Base-by-base conservation (phyloP, 1,140 invertebrate species). In the Harlomillsia oculata region DNA sequence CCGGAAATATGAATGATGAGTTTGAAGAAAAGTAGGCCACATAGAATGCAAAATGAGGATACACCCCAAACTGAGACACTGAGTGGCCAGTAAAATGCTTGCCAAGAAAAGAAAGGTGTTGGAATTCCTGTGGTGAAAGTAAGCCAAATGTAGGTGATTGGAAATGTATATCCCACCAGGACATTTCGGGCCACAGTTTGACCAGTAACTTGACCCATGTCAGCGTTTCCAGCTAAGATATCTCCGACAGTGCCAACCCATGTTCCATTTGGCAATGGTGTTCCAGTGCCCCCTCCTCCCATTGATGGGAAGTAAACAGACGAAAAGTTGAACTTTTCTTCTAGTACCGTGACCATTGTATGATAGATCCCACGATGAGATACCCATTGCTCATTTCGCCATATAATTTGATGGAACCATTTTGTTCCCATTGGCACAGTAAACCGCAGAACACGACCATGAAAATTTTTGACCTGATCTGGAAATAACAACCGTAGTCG, bases 71-170 rank as follows among this genome's bases (percentile, higher is more conserved):
- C 34, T 20, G 11, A 11, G n/a, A 39, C 5, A 2, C n/a, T 16
- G 13, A 62, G 39, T 6, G 60, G 60, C 37, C 56, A 50, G 25
- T 29, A 52, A 25, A 65, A 53, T 1, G 61, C 34, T 41, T 55
- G 43, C 60, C 63, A 62, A 8, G 53, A 37, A 26, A 25, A 45
- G 20, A 34, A 30, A n/a, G 44, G 13, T 26, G 16, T 18, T 0
- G 63, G 59, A 20, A 16, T 37, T 29, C 50, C 60, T 2, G 56
- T 59, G 6, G 49, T 45, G 43, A 63, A 65, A 13, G 52, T 63
- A 0, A 65, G 37, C 49, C 56, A 50, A 23, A 51, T 60, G 30
- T 62, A 62, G 0, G 56, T 49, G 1, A 59, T 23, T n/a, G 63
- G 56, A 46, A 52, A 54, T 18, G 60, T 36, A 46, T 39, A 56